phyloP scores from a whole-genome alignment of 2,113 vertebrate genomes.

The Henicopernis longicauda region DNA sequence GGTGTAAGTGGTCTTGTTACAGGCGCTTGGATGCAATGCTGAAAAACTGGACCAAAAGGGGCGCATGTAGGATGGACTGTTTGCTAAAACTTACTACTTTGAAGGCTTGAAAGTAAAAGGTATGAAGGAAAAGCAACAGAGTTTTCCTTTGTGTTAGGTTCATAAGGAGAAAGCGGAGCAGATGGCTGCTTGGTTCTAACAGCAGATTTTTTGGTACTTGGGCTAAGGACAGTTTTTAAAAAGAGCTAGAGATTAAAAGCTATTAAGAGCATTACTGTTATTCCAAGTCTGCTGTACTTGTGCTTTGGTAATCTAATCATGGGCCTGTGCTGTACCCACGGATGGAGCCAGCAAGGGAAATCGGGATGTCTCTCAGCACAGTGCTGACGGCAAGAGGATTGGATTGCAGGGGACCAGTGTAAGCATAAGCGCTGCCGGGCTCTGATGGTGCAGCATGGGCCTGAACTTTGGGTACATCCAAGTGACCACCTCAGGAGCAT shows the following conservation, averaged over 20 bases:
- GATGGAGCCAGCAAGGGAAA: not conserved
- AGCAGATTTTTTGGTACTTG: not conserved
- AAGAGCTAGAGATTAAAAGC: not conserved
- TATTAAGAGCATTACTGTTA: not conserved
- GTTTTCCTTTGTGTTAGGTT: not conserved
- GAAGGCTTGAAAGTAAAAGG: not conserved
- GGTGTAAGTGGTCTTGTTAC: not conserved
- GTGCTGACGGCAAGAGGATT: not conserved
- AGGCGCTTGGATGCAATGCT: not conserved
- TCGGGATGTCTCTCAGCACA: rapidly evolving
- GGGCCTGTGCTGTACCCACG: not conserved
- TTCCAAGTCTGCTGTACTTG: not conserved
- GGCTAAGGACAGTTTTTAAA: not conserved
- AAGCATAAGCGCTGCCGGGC: not conserved
- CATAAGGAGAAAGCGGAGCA: not conserved
- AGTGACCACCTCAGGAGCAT: not conserved
- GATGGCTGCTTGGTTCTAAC: not conserved
- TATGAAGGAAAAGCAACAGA: not conserved
- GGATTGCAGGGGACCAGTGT: not conserved
- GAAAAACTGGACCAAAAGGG: not conserved
- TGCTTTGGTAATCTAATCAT: not conserved
- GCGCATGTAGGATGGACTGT: not conserved
- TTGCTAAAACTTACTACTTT: not conserved
- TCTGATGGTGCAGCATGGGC: not conserved
- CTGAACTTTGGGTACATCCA: not conserved